phyloP scores from a whole-genome alignment of 2,113 vertebrate genomes.

The Archilochus colubris region DNA sequence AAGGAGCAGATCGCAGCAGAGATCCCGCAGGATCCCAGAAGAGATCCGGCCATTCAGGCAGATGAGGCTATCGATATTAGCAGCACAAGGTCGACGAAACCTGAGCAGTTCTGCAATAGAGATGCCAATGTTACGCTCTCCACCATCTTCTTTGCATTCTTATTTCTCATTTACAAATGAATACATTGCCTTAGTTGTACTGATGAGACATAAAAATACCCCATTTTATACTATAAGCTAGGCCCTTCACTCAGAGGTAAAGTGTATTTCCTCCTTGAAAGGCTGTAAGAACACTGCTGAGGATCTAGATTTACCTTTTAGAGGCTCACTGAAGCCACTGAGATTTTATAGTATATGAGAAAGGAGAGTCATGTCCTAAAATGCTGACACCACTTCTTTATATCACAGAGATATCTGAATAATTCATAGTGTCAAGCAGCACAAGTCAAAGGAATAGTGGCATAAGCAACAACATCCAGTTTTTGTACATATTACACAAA shows the following conservation, averaged over 20 bases:
- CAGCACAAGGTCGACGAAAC: neutral
- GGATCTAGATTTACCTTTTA: conserved; percentile 52
- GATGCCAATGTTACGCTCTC: neutral
- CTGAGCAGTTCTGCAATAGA: neutral
- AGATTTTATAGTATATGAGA: conserved; percentile 52
- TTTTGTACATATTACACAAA: neutral
- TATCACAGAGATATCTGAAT: conserved; percentile 61
- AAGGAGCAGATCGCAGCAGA: too few species aligned
- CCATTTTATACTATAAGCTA: neutral
- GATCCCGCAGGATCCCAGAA: too few species aligned
- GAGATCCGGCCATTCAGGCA: neutral
- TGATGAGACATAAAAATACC: neutral
- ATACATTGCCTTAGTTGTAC: neutral
- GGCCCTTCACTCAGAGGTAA: neutral
- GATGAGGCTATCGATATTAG: neutral
- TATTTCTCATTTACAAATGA: conserved; percentile 12
- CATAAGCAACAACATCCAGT: neutral
- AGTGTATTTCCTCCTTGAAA: conserved; percentile 9
- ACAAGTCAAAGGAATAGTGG: conserved; percentile 49
- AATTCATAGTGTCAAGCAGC: conserved; percentile 59
- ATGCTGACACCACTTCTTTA: conserved; percentile 57
- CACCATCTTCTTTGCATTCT: neutral
- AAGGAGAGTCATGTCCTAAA: conserved; percentile 53
- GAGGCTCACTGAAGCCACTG: conserved; percentile 31
- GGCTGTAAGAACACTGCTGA: neutral